phyloP scores from a whole-genome alignment of 2,888 invertebrate genomes.

The Toxonevra muliebris region DNA sequence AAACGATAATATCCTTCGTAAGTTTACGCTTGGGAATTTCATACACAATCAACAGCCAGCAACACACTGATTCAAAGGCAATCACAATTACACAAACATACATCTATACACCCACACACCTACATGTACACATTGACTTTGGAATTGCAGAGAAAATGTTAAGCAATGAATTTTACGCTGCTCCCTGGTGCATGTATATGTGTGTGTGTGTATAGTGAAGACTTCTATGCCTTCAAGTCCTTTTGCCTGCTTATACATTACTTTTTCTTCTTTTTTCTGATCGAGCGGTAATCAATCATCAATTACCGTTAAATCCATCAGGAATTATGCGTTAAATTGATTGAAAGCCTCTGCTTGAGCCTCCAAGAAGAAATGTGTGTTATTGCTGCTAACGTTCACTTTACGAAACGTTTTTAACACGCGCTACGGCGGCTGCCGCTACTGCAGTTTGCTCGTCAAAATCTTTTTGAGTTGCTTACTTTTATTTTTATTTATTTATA shows the following conservation, averaged over 20 bases:
- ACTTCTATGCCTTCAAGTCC: background rate
- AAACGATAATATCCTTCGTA: slow-evolving; percentile 12
- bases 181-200: background rate
- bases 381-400: too few species aligned
- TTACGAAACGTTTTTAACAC: too few species aligned
- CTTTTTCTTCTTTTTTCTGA: background rate
- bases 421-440: too few species aligned
- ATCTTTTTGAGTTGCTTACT: too few species aligned
- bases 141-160: background rate
- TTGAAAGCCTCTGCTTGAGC: slow-evolving; percentile 46
- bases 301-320: slow-evolving; percentile 62
- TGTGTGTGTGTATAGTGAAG: background rate
- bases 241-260: background rate
- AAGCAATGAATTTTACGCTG: background rate
- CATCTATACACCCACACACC: slow-evolving; percentile 1
- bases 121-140: slow-evolving; percentile 1
- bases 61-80: slow-evolving; percentile 3
- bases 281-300: slow-evolving; percentile 59
- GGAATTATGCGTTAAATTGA: slow-evolving; percentile 63
- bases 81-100: background rate
- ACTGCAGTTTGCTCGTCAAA: too few species aligned
- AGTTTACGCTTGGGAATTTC: slow-evolving; percentile 28
- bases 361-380: background rate
- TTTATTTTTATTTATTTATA: too few species aligned
- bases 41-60: slow-evolving; percentile 5